These are phyloP conservation scores for Pomacea maculata DNA, from an alignment of 1,140 invertebrate species.

Conservation along the genomic window DNA sequence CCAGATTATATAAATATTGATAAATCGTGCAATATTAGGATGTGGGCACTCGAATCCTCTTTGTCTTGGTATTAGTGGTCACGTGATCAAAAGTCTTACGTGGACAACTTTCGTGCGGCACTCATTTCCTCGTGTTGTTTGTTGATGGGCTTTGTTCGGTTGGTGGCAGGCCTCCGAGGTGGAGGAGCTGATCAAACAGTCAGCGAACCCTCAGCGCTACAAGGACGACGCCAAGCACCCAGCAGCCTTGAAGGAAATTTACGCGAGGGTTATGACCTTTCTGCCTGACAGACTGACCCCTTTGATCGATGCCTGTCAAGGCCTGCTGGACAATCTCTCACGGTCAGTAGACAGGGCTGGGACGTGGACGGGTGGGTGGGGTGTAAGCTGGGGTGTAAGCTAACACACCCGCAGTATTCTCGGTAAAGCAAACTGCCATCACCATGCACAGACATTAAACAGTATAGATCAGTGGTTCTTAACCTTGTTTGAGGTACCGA, in stretches of 20 bases:
- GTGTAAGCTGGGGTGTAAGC: not conserved
- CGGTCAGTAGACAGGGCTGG: constrained; percentile 23
- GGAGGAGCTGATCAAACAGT: constrained; percentile 40
- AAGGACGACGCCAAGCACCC: constrained; percentile 38
- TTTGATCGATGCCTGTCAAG: constrained; percentile 29
- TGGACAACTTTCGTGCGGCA: too few species aligned
- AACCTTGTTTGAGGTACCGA: too few species aligned
- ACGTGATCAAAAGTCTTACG: too few species aligned
- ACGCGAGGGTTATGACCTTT: constrained; percentile 37
- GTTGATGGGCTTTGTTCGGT: not conserved
- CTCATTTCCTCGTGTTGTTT: too few species aligned
- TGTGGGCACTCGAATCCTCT: too few species aligned
- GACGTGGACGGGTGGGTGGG: not conserved
- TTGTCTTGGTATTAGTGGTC: too few species aligned
- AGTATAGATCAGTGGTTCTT: too few species aligned
- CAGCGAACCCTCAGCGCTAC: constrained; percentile 35
- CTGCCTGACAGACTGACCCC: constrained; percentile 36
- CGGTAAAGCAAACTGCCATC: too few species aligned
- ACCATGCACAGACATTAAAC: too few species aligned
- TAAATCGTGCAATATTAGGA: too few species aligned
- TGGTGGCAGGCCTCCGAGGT: constrained; percentile 19
- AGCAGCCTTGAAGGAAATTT: constrained; percentile 36
- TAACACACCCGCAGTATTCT: too few species aligned
- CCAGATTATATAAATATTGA: too few species aligned
- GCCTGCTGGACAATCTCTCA: constrained; percentile 28